Percentiles rank a stretch among this genome's conserved stretches.
Evolutionary conservation across 2,797 vertebrate species (phyloP).

Genomic region (Taenioides sp.): DNA sequence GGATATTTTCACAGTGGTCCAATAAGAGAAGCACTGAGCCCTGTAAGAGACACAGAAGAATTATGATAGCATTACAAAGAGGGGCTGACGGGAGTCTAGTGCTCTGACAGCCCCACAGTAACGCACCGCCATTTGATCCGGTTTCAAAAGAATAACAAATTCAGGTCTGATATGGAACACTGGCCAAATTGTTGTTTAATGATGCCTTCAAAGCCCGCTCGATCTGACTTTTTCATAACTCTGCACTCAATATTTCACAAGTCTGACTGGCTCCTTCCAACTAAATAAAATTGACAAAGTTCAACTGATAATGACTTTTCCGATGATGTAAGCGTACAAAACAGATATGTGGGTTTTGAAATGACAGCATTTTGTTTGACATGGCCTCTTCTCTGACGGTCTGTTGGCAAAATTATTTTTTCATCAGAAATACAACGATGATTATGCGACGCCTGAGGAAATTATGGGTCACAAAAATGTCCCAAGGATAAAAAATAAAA

Average conservation of each 20-base stretch:
- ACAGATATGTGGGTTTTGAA: background rate
- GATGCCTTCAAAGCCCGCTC: constrained; percentile 4
- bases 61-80: background rate
- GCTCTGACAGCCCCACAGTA: background rate
- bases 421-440: no score
- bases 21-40: constrained; percentile 1
- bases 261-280: background rate
- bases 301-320: background rate
- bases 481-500: background rate
- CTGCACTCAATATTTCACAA: background rate
- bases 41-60: background rate
- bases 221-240: background rate
- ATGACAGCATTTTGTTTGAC: background rate
- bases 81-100: background rate
- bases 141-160: constrained; percentile 9
- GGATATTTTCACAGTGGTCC: background rate
- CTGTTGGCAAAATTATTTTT: background rate
- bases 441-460: background rate
- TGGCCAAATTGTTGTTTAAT: background rate
- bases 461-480: background rate
- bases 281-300: background rate
- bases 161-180: background rate
- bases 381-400: background rate
- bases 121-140: background rate
- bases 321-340: background rate